Evolutionary conservation across 2,797 vertebrate species (phyloP).

Genomic region (Sternotherus odoratus): DNA sequence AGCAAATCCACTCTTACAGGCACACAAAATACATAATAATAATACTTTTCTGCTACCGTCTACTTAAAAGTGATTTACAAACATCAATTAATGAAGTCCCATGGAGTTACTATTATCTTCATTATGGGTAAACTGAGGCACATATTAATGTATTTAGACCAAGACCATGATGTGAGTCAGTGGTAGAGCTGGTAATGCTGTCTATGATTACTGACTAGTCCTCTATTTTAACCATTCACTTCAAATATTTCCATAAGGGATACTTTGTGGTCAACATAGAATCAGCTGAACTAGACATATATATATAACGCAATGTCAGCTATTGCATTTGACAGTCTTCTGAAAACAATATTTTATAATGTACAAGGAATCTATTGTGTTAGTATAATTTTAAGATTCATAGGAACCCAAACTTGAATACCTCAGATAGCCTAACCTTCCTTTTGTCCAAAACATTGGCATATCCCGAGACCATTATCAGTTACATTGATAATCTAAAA

Average conservation of each 20-base stretch:
- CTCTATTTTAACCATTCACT: not conserved
- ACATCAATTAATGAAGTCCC: not conserved
- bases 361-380: not conserved
- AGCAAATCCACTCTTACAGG: conserved; percentile 22
- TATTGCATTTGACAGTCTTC: not conserved
- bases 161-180: not conserved
- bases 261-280: not conserved
- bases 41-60: not conserved
- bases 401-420: not conserved
- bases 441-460: not conserved
- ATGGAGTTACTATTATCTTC: not conserved
- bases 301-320: not conserved
- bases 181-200: not conserved
- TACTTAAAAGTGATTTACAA: not conserved
- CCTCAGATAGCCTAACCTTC: conserved; percentile 8
- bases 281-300: not conserved
- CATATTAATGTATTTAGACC: not conserved
- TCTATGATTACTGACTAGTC: not conserved
- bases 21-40: not conserved
- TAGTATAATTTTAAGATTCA: not conserved
- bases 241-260: not conserved
- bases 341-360: conserved; percentile 11
- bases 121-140: not conserved
- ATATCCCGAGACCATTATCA: not conserved
- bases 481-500: not conserved